Percentiles rank a stretch among this genome's conserved stretches.
These are phyloP conservation scores for Lepus timidus DNA, from an alignment of 2,113 vertebrate genomes.

Conservation along the genomic window DNA sequence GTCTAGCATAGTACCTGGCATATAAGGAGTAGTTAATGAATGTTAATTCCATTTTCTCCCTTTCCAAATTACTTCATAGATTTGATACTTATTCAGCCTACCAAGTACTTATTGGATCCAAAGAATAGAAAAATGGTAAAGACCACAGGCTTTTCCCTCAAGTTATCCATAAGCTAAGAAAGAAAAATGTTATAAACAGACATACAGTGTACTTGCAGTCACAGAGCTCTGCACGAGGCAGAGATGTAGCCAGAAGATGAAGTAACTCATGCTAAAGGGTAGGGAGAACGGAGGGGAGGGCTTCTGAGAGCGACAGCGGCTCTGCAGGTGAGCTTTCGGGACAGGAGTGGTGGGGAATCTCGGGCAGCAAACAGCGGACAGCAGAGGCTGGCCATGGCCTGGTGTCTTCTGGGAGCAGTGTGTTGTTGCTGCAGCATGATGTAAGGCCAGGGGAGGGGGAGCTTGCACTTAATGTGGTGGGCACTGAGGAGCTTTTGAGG, in stretches of 20 bases:
- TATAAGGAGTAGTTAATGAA: neutral
- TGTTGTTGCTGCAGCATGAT: neutral
- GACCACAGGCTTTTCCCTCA: neutral
- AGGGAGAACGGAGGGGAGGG: neutral
- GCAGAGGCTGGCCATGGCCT: neutral
- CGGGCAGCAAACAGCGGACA: neutral
- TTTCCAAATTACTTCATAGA: conserved; percentile 7
- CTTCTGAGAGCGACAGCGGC: neutral
- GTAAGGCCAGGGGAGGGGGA: neutral
- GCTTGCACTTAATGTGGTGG: neutral
- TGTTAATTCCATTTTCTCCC: neutral
- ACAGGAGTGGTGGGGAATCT: neutral
- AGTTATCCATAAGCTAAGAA: neutral
- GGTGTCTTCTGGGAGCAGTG: neutral
- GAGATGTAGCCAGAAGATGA: no score
- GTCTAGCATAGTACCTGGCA: neutral
- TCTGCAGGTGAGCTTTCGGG: neutral
- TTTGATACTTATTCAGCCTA: neutral
- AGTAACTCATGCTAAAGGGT: neutral
- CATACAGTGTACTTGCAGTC: neutral
- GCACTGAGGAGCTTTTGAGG: neutral
- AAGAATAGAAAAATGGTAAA: conserved; percentile 22
- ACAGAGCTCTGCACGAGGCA: neutral
- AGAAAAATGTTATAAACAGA: neutral
- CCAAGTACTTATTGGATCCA: neutral